Evolutionary conservation across 2,888 invertebrate species (phyloP).

Genomic region (Sericinus montela): DNA sequence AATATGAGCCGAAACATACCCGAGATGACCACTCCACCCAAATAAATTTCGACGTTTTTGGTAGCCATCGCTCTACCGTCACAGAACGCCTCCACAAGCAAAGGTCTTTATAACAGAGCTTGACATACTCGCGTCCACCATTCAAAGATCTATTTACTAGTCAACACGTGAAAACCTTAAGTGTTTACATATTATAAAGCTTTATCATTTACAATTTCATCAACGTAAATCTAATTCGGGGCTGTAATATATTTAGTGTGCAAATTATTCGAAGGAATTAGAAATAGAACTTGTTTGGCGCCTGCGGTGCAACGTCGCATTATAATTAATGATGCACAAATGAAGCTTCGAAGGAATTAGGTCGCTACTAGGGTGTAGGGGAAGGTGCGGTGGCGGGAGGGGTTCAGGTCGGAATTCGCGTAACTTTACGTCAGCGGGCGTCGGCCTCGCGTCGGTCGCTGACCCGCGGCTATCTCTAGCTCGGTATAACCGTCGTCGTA

Average conservation of each 20-base stretch:
- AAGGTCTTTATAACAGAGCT: no score
- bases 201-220: conserved; percentile 5
- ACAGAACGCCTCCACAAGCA: no score
- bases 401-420: conserved; percentile 65
- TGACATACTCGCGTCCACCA: no score
- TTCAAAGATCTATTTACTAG: no score
- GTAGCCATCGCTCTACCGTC: no score
- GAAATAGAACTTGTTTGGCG: conserved; percentile 64
- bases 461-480: conserved; percentile 75
- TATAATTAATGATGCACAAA: conserved; percentile 76
- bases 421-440: conserved; percentile 78
- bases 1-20: no score
- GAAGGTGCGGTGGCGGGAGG: conserved; percentile 29
- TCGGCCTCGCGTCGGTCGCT: conserved; percentile 72
- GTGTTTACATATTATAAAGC: no score
- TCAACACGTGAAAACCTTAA: no score
- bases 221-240: conserved; percentile 8
- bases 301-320: conserved; percentile 55
- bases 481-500: conserved; percentile 48
- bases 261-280: conserved; percentile 49
- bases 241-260: conserved; percentile 28
- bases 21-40: no score
- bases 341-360: conserved; percentile 74
- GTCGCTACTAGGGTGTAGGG: conserved; percentile 54
- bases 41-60: no score